A percentile compares a stretch with the other conserved stretches of the same genome.
These are phyloP conservation scores for Melospiza georgiana DNA, from an alignment of 2,113 vertebrate genomes.

Conservation along the genomic window DNA sequence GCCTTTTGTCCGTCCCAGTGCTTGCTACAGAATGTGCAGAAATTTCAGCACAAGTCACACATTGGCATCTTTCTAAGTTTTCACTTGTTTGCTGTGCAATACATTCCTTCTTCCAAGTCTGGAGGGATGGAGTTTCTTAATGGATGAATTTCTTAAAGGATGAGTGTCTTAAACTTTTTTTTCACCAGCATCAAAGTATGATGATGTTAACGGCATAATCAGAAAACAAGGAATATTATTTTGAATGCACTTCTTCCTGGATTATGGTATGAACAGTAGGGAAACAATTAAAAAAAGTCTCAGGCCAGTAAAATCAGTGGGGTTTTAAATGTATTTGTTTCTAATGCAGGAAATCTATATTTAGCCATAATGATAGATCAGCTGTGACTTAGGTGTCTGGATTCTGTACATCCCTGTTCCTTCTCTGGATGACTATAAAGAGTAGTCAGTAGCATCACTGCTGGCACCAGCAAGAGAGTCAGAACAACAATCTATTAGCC, in stretches of 20 bases:
- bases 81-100: not conserved
- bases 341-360: conserved; percentile 2
- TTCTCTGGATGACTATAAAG: not conserved
- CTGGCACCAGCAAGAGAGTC: not conserved
- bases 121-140: not conserved
- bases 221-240: not conserved
- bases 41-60: rapidly evolving
- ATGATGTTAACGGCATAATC: not conserved
- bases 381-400: conserved; percentile 24
- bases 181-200: not conserved
- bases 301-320: not conserved
- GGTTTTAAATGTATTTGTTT: not conserved
- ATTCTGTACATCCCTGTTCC: not conserved
- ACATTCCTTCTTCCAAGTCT: not conserved
- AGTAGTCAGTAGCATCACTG: not conserved
- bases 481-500: conserved; percentile 32
- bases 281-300: not conserved
- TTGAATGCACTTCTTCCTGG: not conserved
- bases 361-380: conserved; percentile 11
- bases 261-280: not conserved
- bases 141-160: not conserved
- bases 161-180: not conserved
- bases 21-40: not conserved
- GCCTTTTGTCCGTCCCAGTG: not conserved
- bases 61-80: not conserved